phyloP scores from a whole-genome alignment of 2,888 invertebrate genomes.

The Megamerina dolium region DNA sequence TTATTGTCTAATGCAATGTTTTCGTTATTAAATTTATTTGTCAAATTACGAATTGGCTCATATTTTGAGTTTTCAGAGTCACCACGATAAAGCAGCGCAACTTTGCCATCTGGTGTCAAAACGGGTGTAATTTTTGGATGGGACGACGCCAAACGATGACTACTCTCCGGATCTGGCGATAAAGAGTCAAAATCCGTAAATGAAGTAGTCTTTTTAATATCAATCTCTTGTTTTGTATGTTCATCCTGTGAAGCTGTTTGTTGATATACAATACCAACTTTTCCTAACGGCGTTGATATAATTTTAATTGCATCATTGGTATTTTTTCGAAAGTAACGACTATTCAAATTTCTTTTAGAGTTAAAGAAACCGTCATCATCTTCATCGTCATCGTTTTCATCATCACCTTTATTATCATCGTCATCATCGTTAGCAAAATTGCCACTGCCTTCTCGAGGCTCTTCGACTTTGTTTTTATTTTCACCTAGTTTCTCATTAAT shows the following conservation, averaged over 20 bases:
- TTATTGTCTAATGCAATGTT: conserved; percentile 17
- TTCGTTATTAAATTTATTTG: conserved; percentile 41
- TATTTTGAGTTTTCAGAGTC: conserved; percentile 50
- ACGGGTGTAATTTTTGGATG: conserved; percentile 51
- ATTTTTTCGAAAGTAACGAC: conserved; percentile 48
- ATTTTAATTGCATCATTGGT: conserved; percentile 51
- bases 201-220: conserved; percentile 31
- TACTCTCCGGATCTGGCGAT: conserved; percentile 47
- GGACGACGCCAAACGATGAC: conserved; percentile 48
- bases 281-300: conserved; percentile 50
- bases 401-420: conserved; percentile 38
- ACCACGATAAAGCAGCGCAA: conserved; percentile 50
- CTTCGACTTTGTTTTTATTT: conserved; percentile 24
- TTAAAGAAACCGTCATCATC: conserved; percentile 39
- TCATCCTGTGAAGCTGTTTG: conserved; percentile 37
- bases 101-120: conserved; percentile 51
- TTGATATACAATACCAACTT: conserved; percentile 50
- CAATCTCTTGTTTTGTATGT: conserved; percentile 17
- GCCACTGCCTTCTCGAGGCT: conserved; percentile 44
- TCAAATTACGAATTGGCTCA: conserved; percentile 49
- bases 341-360: conserved; percentile 35
- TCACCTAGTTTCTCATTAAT: conserved; percentile 35
- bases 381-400: conserved; percentile 37
- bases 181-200: conserved; percentile 45
- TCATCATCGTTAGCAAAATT: conserved; percentile 45